Percentiles rank a stretch among this genome's conserved stretches.
These are phyloP conservation scores for Lates calcarifer DNA, from an alignment of 2,113 vertebrate genomes.

Conservation along the genomic window DNA sequence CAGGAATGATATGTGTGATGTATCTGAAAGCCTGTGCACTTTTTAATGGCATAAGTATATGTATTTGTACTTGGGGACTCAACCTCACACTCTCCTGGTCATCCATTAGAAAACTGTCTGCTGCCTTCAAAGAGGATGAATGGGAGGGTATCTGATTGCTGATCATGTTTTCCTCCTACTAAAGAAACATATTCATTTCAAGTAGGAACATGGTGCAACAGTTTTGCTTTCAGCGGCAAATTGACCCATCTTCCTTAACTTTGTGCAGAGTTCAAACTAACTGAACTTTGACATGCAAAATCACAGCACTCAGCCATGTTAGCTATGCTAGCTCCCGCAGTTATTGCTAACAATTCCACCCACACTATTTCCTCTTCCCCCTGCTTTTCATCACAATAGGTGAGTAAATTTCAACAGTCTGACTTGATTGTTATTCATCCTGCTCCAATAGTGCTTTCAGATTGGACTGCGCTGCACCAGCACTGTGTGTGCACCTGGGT, in stretches of 20 bases:
- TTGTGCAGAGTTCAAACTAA: neutral
- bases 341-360: neutral
- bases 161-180: neutral
- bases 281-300: neutral
- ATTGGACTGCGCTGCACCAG: neutral
- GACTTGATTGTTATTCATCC: neutral
- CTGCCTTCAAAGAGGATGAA: neutral
- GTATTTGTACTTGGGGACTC: neutral
- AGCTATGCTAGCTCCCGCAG: neutral
- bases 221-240: neutral
- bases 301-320: neutral
- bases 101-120: neutral
- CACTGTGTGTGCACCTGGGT: neutral
- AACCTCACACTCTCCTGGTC: too few species aligned
- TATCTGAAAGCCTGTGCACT: neutral
- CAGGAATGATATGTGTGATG: neutral
- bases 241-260: neutral
- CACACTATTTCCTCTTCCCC: neutral
- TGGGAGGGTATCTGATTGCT: neutral
- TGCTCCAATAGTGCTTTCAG: conserved; percentile 2
- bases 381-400: neutral
- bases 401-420: neutral
- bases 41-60: too few species aligned
- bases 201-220: neutral
- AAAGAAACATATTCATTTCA: neutral